Conservation (phyloP, 2,888 invertebrate genomes). For the Colostygia pectinataria region DNA sequence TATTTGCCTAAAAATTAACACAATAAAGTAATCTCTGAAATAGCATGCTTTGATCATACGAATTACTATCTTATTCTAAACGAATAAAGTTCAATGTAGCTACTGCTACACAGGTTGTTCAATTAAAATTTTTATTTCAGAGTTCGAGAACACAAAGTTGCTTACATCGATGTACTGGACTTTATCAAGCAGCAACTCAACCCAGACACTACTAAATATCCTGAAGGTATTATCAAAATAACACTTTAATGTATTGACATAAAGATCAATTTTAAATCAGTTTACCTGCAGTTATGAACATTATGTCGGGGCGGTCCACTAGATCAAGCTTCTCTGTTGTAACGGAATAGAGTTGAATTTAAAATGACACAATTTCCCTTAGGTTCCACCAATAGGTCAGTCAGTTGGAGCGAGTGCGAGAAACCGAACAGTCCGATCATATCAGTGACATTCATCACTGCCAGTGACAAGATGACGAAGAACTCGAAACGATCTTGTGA, state of each 20-base stretch:
- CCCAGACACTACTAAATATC: conserved; percentile 53
- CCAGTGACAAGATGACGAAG: conserved; percentile 85
- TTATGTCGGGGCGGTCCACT: no score
- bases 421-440: conserved; percentile 73
- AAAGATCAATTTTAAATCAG: background rate
- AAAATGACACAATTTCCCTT: conserved; percentile 8
- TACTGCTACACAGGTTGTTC: background rate
- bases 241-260: background rate
- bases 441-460: conserved; percentile 85
- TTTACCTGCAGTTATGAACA: no score
- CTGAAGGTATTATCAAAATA: conserved; percentile 47
- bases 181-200: conserved; percentile 86
- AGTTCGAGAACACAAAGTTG: conserved; percentile 58
- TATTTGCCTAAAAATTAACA: no score
- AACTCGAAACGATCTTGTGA: conserved; percentile 86
- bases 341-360: background rate
- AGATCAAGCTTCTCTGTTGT: no score
- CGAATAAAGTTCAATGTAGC: background rate
- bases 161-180: conserved; percentile 85
- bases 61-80: background rate
- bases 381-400: conserved; percentile 40
- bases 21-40: no score
- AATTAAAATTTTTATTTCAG: conserved; percentile 40
- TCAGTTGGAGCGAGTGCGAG: conserved; percentile 63
- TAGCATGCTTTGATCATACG: background rate